phyloP scores from a whole-genome alignment of 2,113 vertebrate genomes.

The Gavia stellata region DNA sequence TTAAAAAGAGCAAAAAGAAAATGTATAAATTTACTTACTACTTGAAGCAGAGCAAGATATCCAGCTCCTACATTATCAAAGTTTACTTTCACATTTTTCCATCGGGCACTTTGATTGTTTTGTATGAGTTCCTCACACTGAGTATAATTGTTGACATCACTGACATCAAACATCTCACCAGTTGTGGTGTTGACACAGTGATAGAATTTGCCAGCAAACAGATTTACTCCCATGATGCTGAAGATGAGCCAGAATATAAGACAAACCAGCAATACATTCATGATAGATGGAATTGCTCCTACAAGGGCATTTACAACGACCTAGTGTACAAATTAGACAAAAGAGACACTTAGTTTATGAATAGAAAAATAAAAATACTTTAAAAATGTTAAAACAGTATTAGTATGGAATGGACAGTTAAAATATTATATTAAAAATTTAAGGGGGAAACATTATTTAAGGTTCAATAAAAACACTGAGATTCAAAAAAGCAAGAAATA shows the following conservation, averaged over 20 bases:
- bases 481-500: constrained; percentile 27
- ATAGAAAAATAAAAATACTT: not conserved
- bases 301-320: constrained; percentile 97
- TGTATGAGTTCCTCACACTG: constrained; percentile 73
- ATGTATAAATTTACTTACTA: constrained; percentile 78
- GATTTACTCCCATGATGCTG: constrained; percentile 98
- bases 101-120: constrained; percentile 72
- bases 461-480: not conserved
- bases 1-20: not conserved
- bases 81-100: constrained; percentile 91
- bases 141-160: constrained; percentile 67
- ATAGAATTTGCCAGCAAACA: constrained; percentile 92
- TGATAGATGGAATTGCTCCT: constrained; percentile 97
- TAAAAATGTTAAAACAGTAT: not conserved
- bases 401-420: not conserved
- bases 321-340: constrained; percentile 66
- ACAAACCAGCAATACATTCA: constrained; percentile 97
- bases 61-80: constrained; percentile 95
- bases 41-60: constrained; percentile 93
- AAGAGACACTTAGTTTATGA: not conserved
- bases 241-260: constrained; percentile 99
- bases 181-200: constrained; percentile 79
- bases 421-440: not conserved
- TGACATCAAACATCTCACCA: constrained; percentile 34
- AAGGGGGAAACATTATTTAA: not conserved